Evolutionary conservation across 2,113 vertebrate species (phyloP).

Genomic region (Rhabdornis inornatus): DNA sequence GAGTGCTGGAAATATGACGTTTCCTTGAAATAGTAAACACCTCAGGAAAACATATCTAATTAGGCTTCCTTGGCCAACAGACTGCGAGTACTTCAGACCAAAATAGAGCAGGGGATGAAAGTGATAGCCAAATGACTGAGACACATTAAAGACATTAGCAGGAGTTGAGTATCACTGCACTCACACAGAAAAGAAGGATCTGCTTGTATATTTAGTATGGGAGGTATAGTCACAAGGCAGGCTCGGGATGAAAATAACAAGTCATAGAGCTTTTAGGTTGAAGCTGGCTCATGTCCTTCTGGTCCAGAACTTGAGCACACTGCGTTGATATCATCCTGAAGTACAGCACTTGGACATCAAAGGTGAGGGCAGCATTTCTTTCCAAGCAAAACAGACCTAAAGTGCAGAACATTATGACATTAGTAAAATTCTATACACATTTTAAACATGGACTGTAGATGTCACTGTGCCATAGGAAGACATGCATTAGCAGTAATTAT

Average conservation of each 20-base stretch:
- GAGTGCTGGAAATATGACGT: not conserved
- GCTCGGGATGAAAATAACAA: not conserved
- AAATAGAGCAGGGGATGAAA: not conserved
- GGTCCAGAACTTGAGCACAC: not conserved
- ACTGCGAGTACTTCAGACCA: not conserved
- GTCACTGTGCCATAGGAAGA: slow-evolving; percentile 53
- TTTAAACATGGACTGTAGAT: slow-evolving; percentile 48
- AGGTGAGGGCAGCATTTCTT: not conserved
- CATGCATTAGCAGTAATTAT: not conserved
- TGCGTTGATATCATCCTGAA: not conserved
- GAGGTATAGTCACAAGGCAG: not conserved
- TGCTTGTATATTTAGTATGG: not conserved
- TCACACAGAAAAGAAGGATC: not conserved
- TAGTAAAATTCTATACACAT: not conserved
- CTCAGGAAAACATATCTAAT: not conserved
- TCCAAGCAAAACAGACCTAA: not conserved
- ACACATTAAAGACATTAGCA: not conserved
- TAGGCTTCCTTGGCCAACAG: not conserved
- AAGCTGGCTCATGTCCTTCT: not conserved
- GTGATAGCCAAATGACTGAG: not conserved
- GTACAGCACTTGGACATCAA: not conserved
- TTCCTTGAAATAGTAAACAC: not conserved
- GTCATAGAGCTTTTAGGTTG: not conserved
- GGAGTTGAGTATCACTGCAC: not conserved
- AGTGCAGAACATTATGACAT: not conserved